These are phyloP conservation scores for Mastigias papua DNA, from an alignment of 30 jellyfish, hydroid and myxozoan species.

Conservation along the genomic window DNA sequence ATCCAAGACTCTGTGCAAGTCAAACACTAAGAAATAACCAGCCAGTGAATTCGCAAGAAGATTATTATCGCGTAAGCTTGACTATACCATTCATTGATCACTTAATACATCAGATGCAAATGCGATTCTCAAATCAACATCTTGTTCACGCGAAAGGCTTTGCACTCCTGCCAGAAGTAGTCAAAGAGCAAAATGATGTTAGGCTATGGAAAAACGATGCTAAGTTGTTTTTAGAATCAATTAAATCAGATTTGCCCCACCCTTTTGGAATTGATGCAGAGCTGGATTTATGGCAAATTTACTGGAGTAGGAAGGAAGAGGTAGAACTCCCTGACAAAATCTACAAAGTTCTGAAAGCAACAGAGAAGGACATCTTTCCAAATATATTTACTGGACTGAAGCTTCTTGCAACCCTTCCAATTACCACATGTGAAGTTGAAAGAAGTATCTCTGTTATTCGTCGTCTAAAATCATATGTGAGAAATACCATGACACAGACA, in stretches of 20 bases:
- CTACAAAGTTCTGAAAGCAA: not conserved
- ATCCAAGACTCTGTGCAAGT: conserved; percentile 5
- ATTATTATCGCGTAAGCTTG: too few relatives aligned
- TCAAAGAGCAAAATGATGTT: conserved; percentile 6
- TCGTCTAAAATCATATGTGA: too few relatives aligned
- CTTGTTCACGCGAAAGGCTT: conserved; percentile 5
- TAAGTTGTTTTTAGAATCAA: conserved; percentile 1
- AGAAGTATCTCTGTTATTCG: too few relatives aligned
- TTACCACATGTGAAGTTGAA: too few relatives aligned
- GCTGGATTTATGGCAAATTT: conserved; percentile 15
- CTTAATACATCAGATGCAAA: not conserved
- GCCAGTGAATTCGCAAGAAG: too few relatives aligned
- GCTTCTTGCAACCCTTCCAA: too few relatives aligned
- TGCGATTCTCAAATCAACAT: conserved; percentile 7
- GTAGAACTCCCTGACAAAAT: conserved; percentile 8
- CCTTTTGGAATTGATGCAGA: conserved; percentile 6
- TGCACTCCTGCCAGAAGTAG: conserved; percentile 8
- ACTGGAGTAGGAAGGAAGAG: conserved; percentile 3
- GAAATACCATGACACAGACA: too few relatives aligned
- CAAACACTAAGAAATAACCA: too few relatives aligned
- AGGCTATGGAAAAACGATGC: not conserved
- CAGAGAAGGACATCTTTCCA: not conserved
- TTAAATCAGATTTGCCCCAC: conserved; percentile 23
- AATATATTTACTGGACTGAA: not conserved
- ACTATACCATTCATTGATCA: not conserved